Percentiles rank a stretch among this genome's conserved stretches.
Conservation (phyloP, 2,888 invertebrate genomes). For the Allacma fusca region DNA sequence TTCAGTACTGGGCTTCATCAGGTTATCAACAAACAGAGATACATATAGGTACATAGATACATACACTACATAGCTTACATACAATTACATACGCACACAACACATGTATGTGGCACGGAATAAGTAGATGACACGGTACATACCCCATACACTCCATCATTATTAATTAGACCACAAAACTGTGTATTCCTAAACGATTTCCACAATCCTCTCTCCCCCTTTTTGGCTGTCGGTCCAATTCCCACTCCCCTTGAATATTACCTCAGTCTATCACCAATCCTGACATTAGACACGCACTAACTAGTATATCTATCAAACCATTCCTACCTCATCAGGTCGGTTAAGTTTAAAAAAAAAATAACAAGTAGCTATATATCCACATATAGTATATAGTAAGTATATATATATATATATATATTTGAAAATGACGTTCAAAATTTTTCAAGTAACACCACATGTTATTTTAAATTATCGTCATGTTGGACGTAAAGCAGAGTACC, state of each 20-base stretch:
- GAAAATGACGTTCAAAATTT: not conserved
- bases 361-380: not conserved
- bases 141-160: constrained; percentile 13
- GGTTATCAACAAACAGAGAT: too few species aligned
- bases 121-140: too few species aligned
- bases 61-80: too few species aligned
- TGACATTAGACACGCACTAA: constrained; percentile 6
- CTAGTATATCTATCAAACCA: not conserved
- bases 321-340: too few species aligned
- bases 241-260: not conserved
- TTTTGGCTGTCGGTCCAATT: not conserved
- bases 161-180: constrained; percentile 29
- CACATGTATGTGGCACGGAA: too few species aligned
- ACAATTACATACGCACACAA: too few species aligned
- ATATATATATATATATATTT: too few species aligned
- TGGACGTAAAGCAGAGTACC: not conserved
- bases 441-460: not conserved
- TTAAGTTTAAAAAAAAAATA: not conserved
- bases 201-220: not conserved
- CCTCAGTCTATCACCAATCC: not conserved
- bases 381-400: too few species aligned
- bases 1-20: too few species aligned
- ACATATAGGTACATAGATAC: too few species aligned
- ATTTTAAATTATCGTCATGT: not conserved
- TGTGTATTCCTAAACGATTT: too few species aligned